phyloP scores from a whole-genome alignment of 2,797 vertebrate genomes.

The Mycteria americana region DNA sequence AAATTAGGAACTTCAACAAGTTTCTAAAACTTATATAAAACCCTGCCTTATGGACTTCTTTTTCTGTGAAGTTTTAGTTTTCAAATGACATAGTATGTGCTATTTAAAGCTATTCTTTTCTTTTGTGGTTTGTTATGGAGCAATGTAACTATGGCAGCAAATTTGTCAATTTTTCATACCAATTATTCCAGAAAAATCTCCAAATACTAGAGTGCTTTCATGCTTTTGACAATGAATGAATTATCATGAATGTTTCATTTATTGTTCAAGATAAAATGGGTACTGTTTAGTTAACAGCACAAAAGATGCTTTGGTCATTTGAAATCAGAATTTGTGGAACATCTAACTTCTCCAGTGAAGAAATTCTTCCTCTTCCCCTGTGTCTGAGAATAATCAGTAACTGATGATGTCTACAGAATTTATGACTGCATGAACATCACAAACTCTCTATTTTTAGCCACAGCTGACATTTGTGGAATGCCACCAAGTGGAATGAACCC shows the following conservation, averaged over 20 bases:
- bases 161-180: neutral
- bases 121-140: neutral
- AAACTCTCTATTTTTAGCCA: neutral
- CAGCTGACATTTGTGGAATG: neutral
- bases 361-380: neutral
- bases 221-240: neutral
- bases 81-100: neutral
- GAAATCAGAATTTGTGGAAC: neutral
- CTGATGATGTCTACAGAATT: neutral
- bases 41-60: neutral
- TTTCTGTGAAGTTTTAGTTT: conserved; percentile 8
- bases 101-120: neutral
- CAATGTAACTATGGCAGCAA: neutral
- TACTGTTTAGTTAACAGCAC: neutral
- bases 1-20: conserved; percentile 48
- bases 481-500: neutral
- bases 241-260: neutral
- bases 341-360: neutral
- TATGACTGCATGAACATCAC: neutral
- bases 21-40: conserved; percentile 53
- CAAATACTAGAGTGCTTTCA: neutral
- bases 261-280: neutral
- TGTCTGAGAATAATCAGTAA: neutral
- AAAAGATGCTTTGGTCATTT: neutral
- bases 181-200: neutral